phyloP scores from a whole-genome alignment of 1,140 invertebrate species.

The Aporrectodea caliginosa region DNA sequence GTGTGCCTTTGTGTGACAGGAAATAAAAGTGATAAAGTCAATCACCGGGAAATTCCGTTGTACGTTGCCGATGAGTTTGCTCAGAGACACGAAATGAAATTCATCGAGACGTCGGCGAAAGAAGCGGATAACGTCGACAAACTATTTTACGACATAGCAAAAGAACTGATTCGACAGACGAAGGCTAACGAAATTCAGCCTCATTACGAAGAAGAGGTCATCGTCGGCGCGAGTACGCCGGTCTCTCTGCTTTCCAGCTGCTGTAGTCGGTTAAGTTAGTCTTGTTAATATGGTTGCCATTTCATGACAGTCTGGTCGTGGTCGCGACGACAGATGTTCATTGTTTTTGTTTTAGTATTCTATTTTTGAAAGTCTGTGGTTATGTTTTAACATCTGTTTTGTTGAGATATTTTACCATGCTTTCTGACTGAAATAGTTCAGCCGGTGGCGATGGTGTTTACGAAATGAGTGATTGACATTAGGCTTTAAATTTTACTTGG shows the following conservation, averaged over 20 bases:
- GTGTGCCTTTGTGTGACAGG: constrained; percentile 61
- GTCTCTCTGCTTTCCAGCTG: background rate
- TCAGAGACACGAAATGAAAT: constrained; percentile 87
- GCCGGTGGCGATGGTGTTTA: no score
- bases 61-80: constrained; percentile 95
- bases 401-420: no score
- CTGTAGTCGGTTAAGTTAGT: background rate
- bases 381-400: background rate
- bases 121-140: constrained; percentile 53
- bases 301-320: background rate
- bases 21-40: constrained; percentile 93
- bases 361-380: background rate
- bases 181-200: constrained; percentile 42
- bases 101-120: constrained; percentile 53
- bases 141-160: constrained; percentile 89
- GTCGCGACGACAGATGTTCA: no score
- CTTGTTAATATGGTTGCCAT: background rate
- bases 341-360: background rate
- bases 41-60: constrained; percentile 81
- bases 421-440: no score
- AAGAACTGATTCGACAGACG: constrained; percentile 48
- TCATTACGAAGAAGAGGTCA: constrained; percentile 29
- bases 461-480: no score
- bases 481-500: no score
- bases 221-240: constrained; percentile 7